Conservation (phyloP, 2,888 invertebrate genomes). For the Erynnis tages region DNA sequence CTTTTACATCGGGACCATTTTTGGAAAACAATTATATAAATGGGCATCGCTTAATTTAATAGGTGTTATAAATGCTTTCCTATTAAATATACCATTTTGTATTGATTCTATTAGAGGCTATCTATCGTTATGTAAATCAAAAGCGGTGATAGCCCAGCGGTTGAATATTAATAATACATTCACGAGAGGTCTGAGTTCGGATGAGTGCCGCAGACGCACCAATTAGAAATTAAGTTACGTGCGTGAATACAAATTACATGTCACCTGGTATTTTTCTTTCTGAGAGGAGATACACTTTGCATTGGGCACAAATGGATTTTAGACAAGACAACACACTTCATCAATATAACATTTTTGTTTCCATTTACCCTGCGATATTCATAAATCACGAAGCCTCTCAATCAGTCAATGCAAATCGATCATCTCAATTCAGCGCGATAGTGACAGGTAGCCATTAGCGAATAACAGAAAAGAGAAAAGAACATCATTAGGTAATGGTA, state of each 20-base stretch:
- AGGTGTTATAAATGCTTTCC: slow-evolving; percentile 24
- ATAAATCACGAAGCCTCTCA: slow-evolving; percentile 2
- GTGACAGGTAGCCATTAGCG: slow-evolving; percentile 18
- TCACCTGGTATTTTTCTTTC: too few relatives aligned
- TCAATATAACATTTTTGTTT: not conserved
- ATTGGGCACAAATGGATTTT: not conserved
- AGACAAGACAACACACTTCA: not conserved
- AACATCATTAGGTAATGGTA: slow-evolving; percentile 10
- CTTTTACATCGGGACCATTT: slow-evolving; percentile 25
- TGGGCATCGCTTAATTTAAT: slow-evolving; percentile 32
- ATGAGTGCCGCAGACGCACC: too few relatives aligned
- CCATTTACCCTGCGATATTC: not conserved
- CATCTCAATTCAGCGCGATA: slow-evolving; percentile 1
- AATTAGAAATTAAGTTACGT: too few relatives aligned
- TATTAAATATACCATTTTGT: slow-evolving; percentile 28
- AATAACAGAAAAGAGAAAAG: slow-evolving; percentile 4
- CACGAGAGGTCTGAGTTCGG: too few relatives aligned
- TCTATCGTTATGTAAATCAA: too few relatives aligned
- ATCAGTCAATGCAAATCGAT: slow-evolving; percentile 8
- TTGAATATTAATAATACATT: too few relatives aligned
- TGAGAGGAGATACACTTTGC: too few relatives aligned
- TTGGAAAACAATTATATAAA: slow-evolving; percentile 29
- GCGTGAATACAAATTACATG: too few relatives aligned
- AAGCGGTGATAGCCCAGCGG: too few relatives aligned
- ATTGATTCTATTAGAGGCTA: slow-evolving; percentile 17